Conservation (phyloP, 2,888 invertebrate genomes). For the Ennomos quercinarius region DNA sequence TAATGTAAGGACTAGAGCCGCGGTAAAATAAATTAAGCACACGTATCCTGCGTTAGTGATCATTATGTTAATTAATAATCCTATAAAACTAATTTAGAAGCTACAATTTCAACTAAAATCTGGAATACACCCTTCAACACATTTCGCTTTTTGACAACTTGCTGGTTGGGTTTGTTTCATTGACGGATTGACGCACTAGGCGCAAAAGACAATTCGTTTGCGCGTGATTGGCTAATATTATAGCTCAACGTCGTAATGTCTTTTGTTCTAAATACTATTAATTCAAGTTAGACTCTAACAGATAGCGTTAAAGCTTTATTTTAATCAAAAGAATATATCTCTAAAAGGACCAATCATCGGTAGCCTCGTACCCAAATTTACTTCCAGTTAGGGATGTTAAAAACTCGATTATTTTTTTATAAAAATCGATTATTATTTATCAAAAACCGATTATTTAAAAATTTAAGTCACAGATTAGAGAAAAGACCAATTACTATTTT, state of each 20-base stretch:
- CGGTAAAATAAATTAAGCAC: constrained; percentile 71
- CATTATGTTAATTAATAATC: constrained; percentile 64
- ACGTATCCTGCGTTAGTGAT: constrained; percentile 66
- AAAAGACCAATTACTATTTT: too few relatives aligned
- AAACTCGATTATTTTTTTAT: too few relatives aligned
- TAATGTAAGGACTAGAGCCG: constrained; percentile 69
- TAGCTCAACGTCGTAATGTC: not conserved
- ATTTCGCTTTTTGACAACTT: constrained; percentile 66
- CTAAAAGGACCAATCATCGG: constrained; percentile 18
- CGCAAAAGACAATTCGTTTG: constrained; percentile 74
- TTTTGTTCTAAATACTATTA: not conserved
- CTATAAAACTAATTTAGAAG: constrained; percentile 61
- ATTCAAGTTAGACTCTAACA: not conserved
- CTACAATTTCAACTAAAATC: constrained; percentile 51
- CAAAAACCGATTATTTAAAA: too few relatives aligned
- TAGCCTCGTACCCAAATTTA: constrained; percentile 15
- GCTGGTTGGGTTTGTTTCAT: constrained; percentile 37
- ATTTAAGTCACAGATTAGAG: too few relatives aligned
- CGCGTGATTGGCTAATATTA: constrained; percentile 60
- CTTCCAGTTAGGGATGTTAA: too few relatives aligned
- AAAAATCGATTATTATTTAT: too few relatives aligned
- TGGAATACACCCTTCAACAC: constrained; percentile 54
- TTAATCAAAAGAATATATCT: not conserved
- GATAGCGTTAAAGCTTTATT: not conserved
- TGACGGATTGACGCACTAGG: constrained; percentile 57